Conservation (phyloP, 2,888 invertebrate species). For the Conistra vaccinii region DNA sequence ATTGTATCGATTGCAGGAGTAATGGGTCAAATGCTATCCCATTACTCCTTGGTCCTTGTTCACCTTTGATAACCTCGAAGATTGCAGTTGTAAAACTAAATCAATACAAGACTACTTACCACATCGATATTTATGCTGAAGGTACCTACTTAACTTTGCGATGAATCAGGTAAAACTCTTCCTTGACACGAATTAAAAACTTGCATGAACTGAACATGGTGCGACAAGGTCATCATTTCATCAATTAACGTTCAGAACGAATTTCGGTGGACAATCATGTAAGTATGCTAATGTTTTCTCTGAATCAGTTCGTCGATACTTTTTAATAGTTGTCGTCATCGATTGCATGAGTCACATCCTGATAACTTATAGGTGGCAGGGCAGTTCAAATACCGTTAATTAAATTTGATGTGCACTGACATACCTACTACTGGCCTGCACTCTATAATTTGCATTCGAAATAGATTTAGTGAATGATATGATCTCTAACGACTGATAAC, state of each 20-base stretch:
- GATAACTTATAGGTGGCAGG: constrained; percentile 38
- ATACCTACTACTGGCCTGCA: constrained; percentile 8
- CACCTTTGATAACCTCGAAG: constrained; percentile 41
- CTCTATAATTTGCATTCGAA: background rate
- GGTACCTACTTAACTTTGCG: constrained; percentile 16
- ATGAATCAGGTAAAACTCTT: constrained; percentile 53
- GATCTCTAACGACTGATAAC: background rate
- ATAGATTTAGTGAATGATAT: background rate
- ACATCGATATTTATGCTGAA: constrained; percentile 10
- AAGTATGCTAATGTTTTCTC: constrained; percentile 43
- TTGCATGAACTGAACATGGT: constrained; percentile 18
- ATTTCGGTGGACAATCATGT: constrained; percentile 24
- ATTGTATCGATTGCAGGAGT: no score
- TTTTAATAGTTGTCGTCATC: constrained; percentile 50
- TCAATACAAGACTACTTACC: constrained; percentile 16
- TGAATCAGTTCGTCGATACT: constrained; percentile 48
- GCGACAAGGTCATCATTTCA: constrained; percentile 48
- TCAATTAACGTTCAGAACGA: constrained; percentile 41
- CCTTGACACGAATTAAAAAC: constrained; percentile 56
- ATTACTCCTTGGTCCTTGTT: constrained; percentile 20
- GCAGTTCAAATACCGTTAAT: constrained; percentile 36
- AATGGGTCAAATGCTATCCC: no score
- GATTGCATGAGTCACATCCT: constrained; percentile 59
- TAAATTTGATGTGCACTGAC: constrained; percentile 23
- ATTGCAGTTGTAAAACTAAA: constrained; percentile 31